Conservation (phyloP, 64 coral and sea anemone species). For the Stichodactyla mertensii region DNA sequence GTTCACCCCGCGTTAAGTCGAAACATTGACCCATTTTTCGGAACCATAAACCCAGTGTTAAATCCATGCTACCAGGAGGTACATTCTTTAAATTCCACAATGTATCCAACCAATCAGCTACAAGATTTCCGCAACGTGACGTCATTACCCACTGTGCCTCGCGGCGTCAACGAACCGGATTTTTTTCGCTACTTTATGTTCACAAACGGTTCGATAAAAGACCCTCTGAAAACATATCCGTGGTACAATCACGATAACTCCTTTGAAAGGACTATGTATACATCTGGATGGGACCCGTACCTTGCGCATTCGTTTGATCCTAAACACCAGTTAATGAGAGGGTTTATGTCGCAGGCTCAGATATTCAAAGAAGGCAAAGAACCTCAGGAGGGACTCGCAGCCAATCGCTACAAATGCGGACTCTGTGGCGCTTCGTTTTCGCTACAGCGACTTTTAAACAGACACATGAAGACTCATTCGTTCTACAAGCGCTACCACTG, state of each 20-base stretch:
- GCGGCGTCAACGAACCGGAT: neutral
- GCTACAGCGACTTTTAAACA: constrained; percentile 64
- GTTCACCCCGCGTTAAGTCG: neutral
- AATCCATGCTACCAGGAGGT: neutral
- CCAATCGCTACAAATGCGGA: constrained; percentile 61
- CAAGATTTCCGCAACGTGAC: neutral
- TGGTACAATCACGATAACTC: neutral
- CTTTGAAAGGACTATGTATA: neutral
- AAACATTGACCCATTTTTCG: constrained; percentile 4
- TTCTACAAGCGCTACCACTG: constrained; percentile 99
- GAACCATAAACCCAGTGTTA: neutral
- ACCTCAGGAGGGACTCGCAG: neutral
- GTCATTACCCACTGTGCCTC: constrained; percentile 6
- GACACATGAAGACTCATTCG: constrained; percentile 93
- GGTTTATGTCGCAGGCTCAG: neutral
- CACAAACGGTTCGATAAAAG: constrained; percentile 15
- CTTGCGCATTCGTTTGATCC: neutral
- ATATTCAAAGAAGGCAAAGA: constrained; percentile 7
- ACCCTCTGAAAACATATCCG: neutral
- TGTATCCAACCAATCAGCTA: neutral
- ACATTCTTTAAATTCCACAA: neutral
- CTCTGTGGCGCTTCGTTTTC: constrained; percentile 64
- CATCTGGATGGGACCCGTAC: neutral
- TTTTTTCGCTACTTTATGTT: constrained; percentile 12
- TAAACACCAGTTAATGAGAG: neutral